Evolutionary conservation across 2,888 invertebrate genomes (phyloP), one percentile per base, ranked within the genome.

Genomic region (Andrena bucephala): DNA sequence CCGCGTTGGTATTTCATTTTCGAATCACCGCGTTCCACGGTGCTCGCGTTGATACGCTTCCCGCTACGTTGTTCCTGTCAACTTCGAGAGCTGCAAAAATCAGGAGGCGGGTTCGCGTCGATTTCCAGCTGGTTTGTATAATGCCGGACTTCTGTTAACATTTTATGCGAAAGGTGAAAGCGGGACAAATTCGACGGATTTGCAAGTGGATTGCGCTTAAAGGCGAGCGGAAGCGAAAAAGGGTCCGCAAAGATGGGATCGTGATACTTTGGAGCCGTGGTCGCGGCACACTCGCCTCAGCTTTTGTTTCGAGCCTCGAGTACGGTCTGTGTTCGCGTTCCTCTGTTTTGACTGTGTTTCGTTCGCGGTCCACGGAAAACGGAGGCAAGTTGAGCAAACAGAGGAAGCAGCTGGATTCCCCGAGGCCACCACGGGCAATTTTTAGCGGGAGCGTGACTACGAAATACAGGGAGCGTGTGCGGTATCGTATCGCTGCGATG

Each of bases 1-100:
- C 57, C 54, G 29, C 27, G 57, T 52, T 62, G 71, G 71, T 63
- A 42, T 71, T 76, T 63, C 72, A 71, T 71, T 76, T 71, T n/a
- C 36, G 16, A 36, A 27, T 33, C 71, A 27, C 13, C 36, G 71
- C 48, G 52, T 29, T 52, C n/a, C 29, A 27, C 20, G 13, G 16
- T 20, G 7, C 48, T 13, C 20, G 24, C 20, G 36, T 20, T 20
- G 33, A 63, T 42, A 63, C 20, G 20, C 4, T 13, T 20, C 0
- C n/a, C 8, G 16, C n/a, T 29, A 27, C 20, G 16, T 36, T 3
- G 13, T 13, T 2, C 33, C 33, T 1, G n/a, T 54, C 52, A 13
- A 54, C 31, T 33, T 52, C 4, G 7, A 16, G 48, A 31, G 4
- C 2, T 5, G 16, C 24, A 42, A 24, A 16, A 16, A 42, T 42